These are phyloP conservation scores for Pedionomus torquatus DNA, from an alignment of 2,113 vertebrate genomes.

Conservation along the genomic window DNA sequence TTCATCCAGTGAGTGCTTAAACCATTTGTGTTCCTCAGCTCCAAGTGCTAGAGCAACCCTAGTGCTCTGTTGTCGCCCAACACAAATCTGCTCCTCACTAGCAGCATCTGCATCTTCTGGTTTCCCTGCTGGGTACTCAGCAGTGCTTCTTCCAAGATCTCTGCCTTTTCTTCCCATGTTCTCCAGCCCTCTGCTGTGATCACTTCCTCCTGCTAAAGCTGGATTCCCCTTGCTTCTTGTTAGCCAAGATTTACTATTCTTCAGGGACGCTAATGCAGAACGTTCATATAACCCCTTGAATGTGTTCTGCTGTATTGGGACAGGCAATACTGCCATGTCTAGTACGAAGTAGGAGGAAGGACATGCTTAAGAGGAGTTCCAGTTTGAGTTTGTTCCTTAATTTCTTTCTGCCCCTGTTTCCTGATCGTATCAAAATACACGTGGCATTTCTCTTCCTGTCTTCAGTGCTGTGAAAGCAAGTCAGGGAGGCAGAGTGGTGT, in stretches of 20 bases:
- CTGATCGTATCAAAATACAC: rapidly evolving
- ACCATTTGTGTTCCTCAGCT: neutral
- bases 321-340: neutral
- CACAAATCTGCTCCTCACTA: neutral
- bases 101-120: neutral
- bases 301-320: neutral
- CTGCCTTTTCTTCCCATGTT: neutral
- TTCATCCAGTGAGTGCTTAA: neutral
- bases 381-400: neutral
- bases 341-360: neutral
- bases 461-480: neutral
- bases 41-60: neutral
- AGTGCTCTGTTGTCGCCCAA: neutral
- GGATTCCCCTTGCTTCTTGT: neutral
- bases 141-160: neutral
- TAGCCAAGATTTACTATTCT: neutral
- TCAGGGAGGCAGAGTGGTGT: neutral
- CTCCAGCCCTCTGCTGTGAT: neutral
- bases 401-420: neutral
- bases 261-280: neutral
- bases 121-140: neutral
- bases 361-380: neutral
- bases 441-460: neutral
- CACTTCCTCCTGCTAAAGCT: neutral
- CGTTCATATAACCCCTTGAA: neutral